Conservation (phyloP, 2,113 vertebrate species). For the Xiphophorus couchianus region DNA sequence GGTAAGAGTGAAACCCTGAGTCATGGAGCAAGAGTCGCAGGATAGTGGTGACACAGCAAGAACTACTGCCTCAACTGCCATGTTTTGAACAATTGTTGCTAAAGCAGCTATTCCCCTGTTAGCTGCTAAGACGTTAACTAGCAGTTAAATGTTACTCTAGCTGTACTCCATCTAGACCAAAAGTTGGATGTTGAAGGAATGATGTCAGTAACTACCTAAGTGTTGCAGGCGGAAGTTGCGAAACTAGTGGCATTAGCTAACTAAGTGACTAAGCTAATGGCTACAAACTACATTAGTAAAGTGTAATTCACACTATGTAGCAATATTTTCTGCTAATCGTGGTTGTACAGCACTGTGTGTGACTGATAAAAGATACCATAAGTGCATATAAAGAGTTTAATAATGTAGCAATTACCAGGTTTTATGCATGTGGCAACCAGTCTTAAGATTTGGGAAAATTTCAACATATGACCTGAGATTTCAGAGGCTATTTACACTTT, state of each 20-base stretch:
- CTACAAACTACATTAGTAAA: too few relatives aligned
- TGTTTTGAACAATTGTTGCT: neutral
- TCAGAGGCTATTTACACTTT: neutral
- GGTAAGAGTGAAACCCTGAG: neutral
- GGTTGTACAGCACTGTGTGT: too few relatives aligned
- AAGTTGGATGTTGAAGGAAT: neutral
- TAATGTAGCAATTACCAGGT: neutral
- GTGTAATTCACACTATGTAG: too few relatives aligned
- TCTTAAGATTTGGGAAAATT: neutral
- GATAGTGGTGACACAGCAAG: neutral
- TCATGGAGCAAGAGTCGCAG: neutral
- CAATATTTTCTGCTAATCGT: neutral
- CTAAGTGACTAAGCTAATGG: too few relatives aligned
- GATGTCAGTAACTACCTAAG: neutral
- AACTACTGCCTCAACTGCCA: neutral
- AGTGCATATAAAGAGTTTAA: too few relatives aligned
- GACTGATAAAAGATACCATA: too few relatives aligned
- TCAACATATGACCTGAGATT: neutral
- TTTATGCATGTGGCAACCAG: neutral
- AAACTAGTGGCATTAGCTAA: neutral
- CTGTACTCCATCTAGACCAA: neutral
- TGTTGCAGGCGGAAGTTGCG: neutral
- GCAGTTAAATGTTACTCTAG: neutral
- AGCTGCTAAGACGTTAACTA: neutral
- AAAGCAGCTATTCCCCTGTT: neutral